A percentile compares a stretch with the other conserved stretches of the same genome.
phyloP scores from a whole-genome alignment of 2,113 vertebrate genomes.

The Semnopithecus entellus region DNA sequence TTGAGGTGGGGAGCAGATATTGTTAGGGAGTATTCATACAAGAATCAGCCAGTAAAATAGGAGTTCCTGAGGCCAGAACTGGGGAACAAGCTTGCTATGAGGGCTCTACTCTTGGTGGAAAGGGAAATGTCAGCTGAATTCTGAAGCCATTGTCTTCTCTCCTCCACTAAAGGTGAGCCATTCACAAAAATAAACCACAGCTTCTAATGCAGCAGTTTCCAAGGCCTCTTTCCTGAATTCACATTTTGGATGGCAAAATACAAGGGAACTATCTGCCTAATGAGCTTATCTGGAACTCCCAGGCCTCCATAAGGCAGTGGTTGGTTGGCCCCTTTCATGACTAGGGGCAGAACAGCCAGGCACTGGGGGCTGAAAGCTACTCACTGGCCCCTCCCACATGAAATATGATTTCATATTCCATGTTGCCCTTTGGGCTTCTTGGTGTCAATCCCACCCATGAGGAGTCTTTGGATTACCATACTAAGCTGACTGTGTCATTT shows the following conservation, averaged over 20 bases:
- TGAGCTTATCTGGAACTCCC: background rate
- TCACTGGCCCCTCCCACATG: background rate
- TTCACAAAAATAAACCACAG: background rate
- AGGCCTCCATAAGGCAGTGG: background rate
- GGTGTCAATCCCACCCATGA: background rate
- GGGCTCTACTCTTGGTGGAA: background rate
- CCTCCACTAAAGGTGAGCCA: background rate
- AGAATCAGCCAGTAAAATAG: background rate
- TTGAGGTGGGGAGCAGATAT: background rate
- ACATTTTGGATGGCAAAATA: background rate
- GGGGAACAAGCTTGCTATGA: background rate
- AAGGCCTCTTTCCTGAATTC: background rate
- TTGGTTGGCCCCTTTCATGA: background rate
- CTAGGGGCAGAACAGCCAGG: background rate
- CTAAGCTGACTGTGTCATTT: background rate
- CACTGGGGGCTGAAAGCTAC: background rate
- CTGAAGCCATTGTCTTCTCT: background rate
- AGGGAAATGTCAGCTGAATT: background rate
- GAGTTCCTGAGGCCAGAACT: background rate
- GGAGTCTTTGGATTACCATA: background rate
- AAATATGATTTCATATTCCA: background rate
- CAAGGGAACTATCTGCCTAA: background rate
- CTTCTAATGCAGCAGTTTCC: background rate
- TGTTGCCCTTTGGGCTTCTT: background rate
- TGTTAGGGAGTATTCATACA: background rate